phyloP scores from a whole-genome alignment of 2,113 vertebrate species.

The Otolemur garnettii region DNA sequence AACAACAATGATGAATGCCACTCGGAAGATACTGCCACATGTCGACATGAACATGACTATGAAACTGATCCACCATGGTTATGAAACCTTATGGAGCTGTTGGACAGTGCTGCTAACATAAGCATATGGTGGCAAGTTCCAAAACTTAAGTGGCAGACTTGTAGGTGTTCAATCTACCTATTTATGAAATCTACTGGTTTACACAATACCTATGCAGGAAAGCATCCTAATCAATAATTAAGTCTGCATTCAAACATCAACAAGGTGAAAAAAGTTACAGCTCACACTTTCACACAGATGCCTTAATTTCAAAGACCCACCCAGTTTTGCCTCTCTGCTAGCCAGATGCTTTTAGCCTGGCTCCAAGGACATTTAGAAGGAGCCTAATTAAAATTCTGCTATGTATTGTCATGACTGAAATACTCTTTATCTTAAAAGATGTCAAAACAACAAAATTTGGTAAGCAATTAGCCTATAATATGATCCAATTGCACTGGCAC shows the following conservation, averaged over 20 bases:
- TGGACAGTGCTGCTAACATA: no score
- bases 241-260: background rate
- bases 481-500: slow-evolving; percentile 31
- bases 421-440: slow-evolving; percentile 57
- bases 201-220: background rate
- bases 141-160: no score
- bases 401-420: slow-evolving; percentile 59
- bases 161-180: background rate
- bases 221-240: background rate
- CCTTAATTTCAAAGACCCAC: background rate
- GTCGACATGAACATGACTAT: no score
- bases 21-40: no score
- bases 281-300: background rate
- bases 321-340: slow-evolving; percentile 10
- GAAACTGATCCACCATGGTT: no score
- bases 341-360: slow-evolving; percentile 45
- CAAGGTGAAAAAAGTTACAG: background rate
- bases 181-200: background rate
- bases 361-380: slow-evolving; percentile 42
- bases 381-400: slow-evolving; percentile 59
- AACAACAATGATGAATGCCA: no score
- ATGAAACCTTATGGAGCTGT: no score
- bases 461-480: slow-evolving; percentile 43
- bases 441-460: slow-evolving; percentile 65
- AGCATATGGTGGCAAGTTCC: no score